Conservation (phyloP, 2,888 invertebrate species). For the Coecobrya sp. region DNA sequence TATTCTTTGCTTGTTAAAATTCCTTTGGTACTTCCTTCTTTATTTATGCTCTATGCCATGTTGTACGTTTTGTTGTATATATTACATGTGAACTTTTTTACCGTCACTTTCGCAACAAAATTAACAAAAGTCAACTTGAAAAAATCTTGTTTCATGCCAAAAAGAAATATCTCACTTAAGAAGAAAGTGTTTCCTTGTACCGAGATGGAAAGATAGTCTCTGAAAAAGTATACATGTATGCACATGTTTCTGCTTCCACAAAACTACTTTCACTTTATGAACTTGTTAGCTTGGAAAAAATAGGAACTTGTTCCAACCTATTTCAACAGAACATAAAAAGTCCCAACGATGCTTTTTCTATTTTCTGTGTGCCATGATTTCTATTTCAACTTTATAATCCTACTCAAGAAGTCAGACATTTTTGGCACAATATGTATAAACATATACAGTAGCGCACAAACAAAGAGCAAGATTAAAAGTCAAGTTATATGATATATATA, state of each 20-base stretch:
- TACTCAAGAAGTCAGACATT: background rate
- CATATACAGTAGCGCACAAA: background rate
- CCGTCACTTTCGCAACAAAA: conserved; percentile 39
- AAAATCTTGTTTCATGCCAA: conserved; percentile 60
- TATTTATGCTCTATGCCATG: background rate
- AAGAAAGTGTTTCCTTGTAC: conserved; percentile 41
- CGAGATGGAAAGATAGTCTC: conserved; percentile 33
- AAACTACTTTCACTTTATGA: conserved; percentile 40
- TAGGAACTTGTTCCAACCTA: conserved; percentile 19
- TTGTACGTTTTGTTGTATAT: background rate
- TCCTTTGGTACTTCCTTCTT: background rate
- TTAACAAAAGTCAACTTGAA: conserved; percentile 49
- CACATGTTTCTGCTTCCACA: background rate
- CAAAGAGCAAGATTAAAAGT: conserved; percentile 12
- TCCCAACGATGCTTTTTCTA: conserved; percentile 9
- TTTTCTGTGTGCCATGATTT: background rate
- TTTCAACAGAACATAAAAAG: conserved; percentile 33
- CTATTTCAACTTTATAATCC: background rate
- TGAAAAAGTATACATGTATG: background rate
- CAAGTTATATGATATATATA: background rate
- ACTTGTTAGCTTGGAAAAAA: conserved; percentile 32
- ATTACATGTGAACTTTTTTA: conserved; percentile 31
- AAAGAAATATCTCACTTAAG: conserved; percentile 50
- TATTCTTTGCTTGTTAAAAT: conserved; percentile 14
- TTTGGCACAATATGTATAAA: background rate